Base-by-base conservation (phyloP, 2,888 invertebrate species). In the Gonocerus acuteangulatus region DNA sequence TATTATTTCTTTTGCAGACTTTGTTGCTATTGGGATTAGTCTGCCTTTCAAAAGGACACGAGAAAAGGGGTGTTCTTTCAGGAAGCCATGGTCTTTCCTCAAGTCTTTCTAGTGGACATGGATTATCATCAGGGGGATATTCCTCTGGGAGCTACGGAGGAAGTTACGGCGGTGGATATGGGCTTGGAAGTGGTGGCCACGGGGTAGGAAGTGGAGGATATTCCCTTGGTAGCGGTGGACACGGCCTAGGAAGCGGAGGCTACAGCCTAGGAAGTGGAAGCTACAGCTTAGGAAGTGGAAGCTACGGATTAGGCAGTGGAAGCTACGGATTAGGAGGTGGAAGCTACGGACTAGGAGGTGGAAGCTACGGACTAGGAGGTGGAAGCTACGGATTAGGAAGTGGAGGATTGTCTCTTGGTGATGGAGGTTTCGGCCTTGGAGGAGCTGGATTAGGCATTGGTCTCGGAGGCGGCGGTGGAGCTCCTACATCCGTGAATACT, bases 401-500 rank as follows among this genome's bases (percentile, higher is more conserved):
- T 9, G 4, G 4, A 27, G 19, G 23, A 18, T 13, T 13, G 9
- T 13, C 15, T 15, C 6, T 21, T 15, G 18, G 42, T 11, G 13
- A 15, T 18, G 19, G 39, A 32, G 51, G 51, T 16, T 11, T n/a
- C 23, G 18, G 7, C 51, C 15, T 16, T 15, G 15, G 19, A 18
- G 32, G 51, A 18, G 36, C n/a, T 32, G 32, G 34, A n/a, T 13
- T 13, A 1, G 23, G 52, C 7, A 32, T 13, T n/a, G 21, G 27
- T 9, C 15, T 22, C 9, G 42, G 54, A 1, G 19, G 22, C 7
- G 11, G 16, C 2, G 27, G 27, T 6, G 27, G 27, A 27, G 27
- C 62, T 23, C 57, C 62, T 1, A 39, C 58, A 27, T 59, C 59
- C 11, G 62, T 59, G 18, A 58, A 62, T 34, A 58, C 58, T 2